Base-by-base conservation (phyloP, 2,113 vertebrate genomes). In the Anser brachyrhynchus region DNA sequence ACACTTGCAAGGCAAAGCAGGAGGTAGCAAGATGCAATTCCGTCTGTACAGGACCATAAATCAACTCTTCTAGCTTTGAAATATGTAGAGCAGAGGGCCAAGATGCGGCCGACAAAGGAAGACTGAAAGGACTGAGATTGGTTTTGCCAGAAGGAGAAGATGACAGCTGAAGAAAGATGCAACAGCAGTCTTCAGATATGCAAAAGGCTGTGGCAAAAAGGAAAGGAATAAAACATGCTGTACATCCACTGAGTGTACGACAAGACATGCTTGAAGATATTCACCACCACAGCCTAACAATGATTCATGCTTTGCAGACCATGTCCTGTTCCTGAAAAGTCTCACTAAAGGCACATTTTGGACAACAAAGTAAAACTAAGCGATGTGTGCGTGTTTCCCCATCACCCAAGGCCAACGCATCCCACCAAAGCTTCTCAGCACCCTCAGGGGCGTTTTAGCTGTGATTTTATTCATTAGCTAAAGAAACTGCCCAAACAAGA, bases 381-480 rank as follows among this genome's bases (percentile, higher is more conserved):
- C 2, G 2, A 75, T 64, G 44, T 0, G 1, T 10, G 13, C n/a
- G 64, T 0, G 0, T 35, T 65, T 73, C 51, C 55, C 69, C n/a
- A 25, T 8, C 44, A 37, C 8, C 23, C 51, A 61, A 51, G 61
- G 57, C 37, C 73, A 84, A 74, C 41, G 5, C 15, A 35, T 29
- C 65, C 74, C 84, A 41, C 64, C 80, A 62, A 1, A 44, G 8
- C 91, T 71, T 55, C 59, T 86, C 81, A 43, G 62, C 41, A 35
- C 26, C 43, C 77, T 64, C 66, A n/a, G 26, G 39, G 37, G 6
- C 10, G 55, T 66, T 61, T 44, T 16, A 71, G 80, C 41, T 59
- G 1, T 7, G 55, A 14, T 9, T 52, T 49, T 14, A 39, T 19
- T 76, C 7, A 1, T 65, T 66, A 80, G 25, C 64, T 87, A 65